Evolutionary conservation across 2,797 vertebrate genomes (phyloP), one percentile per base, ranked within the genome.

Genomic region (Enoplosus armatus): DNA sequence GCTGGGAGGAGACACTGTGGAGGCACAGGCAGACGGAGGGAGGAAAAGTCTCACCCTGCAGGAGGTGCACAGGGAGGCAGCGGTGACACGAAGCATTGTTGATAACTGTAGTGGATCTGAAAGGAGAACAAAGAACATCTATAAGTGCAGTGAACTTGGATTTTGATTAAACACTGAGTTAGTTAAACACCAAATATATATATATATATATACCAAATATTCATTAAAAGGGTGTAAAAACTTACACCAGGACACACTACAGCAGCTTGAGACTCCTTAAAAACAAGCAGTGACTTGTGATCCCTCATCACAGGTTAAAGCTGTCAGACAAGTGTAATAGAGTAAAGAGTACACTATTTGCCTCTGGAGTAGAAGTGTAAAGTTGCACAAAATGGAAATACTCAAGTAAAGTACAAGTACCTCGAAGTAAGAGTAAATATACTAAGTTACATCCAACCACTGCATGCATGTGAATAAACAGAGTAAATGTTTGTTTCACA

Each of bases 71-170:
- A 92, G 27, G 43, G 89, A 88, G 8, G 87, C 72, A 2, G 90
- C 64, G 70, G 89, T 86, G 83, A 90, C 80, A 0, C 90, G 90
- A 18, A 93, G 78, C 93, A 92, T 93, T 1, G 48, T 66, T 8
- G 33, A 45, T 8, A 22, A 24, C 31, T 69, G 45, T 37, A 37
- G 69, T 20, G 2, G 59, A 82, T 72, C 90, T 91, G 83, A 59
- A 50, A 0, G 29, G 24, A 77, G 26, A 55, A 50, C 59, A 78
- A 51, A 58, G 10, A 60, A 26, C 3, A 64, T 39, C 2, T 11
- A 2, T 51, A 1, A 16, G 9, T 16, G 4, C 39, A 0, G 33
- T 41, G 20, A 24, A 18, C 20, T 12, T 12, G 8, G 22, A n/a
- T n/a, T 11, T 11, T 16, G 15, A 54, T 43, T 33, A 8, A 43